Conservation (phyloP, 2,113 vertebrate genomes). For the Fulica atra region DNA sequence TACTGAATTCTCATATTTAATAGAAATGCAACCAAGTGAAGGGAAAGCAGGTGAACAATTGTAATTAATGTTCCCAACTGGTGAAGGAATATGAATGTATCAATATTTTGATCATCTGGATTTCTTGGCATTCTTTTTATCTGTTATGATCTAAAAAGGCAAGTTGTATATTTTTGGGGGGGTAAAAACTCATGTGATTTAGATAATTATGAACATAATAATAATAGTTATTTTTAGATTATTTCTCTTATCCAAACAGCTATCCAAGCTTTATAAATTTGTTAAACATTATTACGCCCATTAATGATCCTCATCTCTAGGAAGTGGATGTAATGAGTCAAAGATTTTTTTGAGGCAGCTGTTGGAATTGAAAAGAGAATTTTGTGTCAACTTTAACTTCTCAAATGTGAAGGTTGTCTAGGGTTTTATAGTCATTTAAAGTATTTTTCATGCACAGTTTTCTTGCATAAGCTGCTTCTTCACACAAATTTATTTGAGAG, state of each 20-base stretch:
- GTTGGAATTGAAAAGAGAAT: background rate
- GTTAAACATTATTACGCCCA: rapidly evolving
- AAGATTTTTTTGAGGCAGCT: background rate
- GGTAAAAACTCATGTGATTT: background rate
- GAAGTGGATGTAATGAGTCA: background rate
- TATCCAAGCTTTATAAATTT: background rate
- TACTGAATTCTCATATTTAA: background rate
- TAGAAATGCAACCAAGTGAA: background rate
- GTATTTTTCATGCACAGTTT: background rate
- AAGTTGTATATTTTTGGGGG: background rate
- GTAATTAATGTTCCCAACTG: background rate
- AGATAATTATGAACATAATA: background rate
- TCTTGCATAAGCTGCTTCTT: background rate
- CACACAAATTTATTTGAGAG: background rate
- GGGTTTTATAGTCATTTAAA: background rate
- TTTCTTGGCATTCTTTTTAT: background rate
- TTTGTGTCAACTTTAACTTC: background rate
- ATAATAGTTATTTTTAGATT: background rate
- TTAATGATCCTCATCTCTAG: background rate
- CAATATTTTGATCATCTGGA: background rate
- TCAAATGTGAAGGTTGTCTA: background rate
- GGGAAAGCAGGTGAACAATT: background rate
- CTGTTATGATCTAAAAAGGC: background rate
- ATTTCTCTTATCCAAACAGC: background rate
- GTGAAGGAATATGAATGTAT: background rate